Conservation (phyloP, 2,797 vertebrate species). For the Anguilla obscura region DNA sequence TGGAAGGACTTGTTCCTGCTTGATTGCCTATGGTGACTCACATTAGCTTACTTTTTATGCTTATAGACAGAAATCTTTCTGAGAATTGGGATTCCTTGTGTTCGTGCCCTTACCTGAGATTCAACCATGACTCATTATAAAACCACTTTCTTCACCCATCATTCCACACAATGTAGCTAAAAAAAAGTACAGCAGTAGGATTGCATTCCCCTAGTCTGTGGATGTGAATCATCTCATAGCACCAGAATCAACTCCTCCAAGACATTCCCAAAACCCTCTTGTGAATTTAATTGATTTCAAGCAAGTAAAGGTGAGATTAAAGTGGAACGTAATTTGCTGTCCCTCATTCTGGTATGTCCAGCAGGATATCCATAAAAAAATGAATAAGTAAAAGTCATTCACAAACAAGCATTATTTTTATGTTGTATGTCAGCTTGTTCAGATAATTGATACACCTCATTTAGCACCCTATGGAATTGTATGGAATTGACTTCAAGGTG, state of each 20-base stretch:
- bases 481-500: conserved; percentile 27
- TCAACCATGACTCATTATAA: neutral
- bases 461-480: conserved; percentile 2
- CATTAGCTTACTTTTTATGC: neutral
- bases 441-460: conserved; percentile 12
- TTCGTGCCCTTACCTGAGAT: neutral
- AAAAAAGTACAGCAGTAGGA: neutral
- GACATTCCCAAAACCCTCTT: neutral
- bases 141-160: neutral
- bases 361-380: neutral
- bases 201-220: neutral
- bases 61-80: neutral
- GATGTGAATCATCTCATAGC: neutral
- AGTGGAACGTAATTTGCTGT: neutral
- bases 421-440: neutral
- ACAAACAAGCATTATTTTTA: neutral
- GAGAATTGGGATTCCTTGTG: neutral
- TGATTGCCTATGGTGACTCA: neutral
- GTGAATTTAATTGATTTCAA: neutral
- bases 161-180: neutral
- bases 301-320: neutral
- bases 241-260: neutral
- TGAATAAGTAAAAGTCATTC: neutral
- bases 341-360: neutral
- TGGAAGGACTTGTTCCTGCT: neutral